Percentiles rank a stretch among this genome's conserved stretches.
Evolutionary conservation across 2,113 vertebrate species (phyloP).

Genomic region (Actenoides hombroni): DNA sequence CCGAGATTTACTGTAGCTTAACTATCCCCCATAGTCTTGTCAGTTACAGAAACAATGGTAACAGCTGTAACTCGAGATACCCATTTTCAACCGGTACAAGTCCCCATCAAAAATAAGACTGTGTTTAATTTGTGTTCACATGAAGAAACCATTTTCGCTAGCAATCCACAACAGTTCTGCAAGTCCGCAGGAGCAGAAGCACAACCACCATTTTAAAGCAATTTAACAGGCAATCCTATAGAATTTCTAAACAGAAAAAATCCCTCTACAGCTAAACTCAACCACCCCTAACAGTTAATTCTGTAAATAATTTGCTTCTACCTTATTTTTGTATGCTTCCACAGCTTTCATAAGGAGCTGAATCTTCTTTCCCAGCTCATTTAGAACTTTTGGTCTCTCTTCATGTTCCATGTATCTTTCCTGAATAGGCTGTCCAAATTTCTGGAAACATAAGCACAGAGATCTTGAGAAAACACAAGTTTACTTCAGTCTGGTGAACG

Average conservation of each 20-base stretch:
- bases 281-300: rapidly evolving
- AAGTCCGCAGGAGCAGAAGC: not conserved
- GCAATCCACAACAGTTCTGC: not conserved
- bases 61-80: not conserved
- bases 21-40: not conserved
- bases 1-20: not conserved
- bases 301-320: conserved; percentile 26
- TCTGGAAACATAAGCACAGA: conserved; percentile 70
- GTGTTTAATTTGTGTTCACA: not conserved
- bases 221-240: not conserved
- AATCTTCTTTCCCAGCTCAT: conserved; percentile 91
- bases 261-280: not conserved
- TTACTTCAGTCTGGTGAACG: not conserved
- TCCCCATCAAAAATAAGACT: not conserved
- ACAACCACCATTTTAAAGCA: not conserved
- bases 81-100: not conserved
- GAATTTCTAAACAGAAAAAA: not conserved
- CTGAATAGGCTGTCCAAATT: conserved; percentile 89
- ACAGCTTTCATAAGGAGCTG: conserved; percentile 91
- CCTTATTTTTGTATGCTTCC: conserved; percentile 91
- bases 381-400: conserved; percentile 90
- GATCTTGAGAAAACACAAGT: rapidly evolving
- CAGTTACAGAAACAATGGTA: rapidly evolving
- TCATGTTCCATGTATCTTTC: conserved; percentile 88
- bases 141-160: not conserved